A percentile compares a stretch with the other conserved stretches of the same genome.
Conservation (phyloP, 2,797 vertebrate species). For the Poecilia gillii region DNA sequence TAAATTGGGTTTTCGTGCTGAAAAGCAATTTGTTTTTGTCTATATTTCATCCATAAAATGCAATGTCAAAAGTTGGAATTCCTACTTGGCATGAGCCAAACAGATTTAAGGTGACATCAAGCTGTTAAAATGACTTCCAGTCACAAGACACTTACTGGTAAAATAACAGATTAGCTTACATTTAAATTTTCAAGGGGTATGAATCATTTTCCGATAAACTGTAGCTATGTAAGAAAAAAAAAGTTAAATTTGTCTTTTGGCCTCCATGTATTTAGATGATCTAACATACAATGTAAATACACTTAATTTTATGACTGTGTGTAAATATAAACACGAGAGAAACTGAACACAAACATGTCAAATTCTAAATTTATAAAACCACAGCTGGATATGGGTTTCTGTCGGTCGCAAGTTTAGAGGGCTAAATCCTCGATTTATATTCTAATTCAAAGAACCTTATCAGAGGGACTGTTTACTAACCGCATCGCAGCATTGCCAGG, state of each 20-base stretch:
- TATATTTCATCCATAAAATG: not conserved
- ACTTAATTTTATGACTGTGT: not conserved
- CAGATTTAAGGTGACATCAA: not conserved
- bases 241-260: not conserved
- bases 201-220: not conserved
- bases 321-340: constrained; percentile 11
- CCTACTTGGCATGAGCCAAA: not conserved
- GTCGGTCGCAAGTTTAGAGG: constrained; percentile 14
- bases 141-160: not conserved
- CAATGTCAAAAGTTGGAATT: not conserved
- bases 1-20: not conserved
- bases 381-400: constrained; percentile 18
- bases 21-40: not conserved
- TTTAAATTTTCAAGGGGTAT: not conserved
- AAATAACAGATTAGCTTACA: not conserved
- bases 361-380: constrained; percentile 16
- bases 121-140: not conserved
- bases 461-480: not conserved
- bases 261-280: constrained; percentile 9
- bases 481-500: not conserved
- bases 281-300: constrained; percentile 7
- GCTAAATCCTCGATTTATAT: constrained; percentile 21
- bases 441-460: constrained; percentile 6
- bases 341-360: constrained; percentile 8
- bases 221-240: not conserved